Evolutionary conservation across 1,140 invertebrate genomes (phyloP).

Genomic region (Temnothorax nylanderi): DNA sequence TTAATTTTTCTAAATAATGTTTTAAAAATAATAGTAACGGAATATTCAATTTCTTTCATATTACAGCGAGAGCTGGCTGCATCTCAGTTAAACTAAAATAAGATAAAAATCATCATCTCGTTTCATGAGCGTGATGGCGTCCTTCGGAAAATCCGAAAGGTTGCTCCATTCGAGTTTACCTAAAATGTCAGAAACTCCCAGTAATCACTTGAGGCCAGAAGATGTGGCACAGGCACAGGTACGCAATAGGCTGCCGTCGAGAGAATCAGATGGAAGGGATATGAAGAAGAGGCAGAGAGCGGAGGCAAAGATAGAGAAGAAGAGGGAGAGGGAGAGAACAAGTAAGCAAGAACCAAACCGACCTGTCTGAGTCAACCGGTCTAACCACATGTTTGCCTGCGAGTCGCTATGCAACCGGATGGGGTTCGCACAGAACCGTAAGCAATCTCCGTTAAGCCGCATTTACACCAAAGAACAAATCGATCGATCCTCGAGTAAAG

Average conservation of each 20-base stretch:
- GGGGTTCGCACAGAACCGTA: slow-evolving; percentile 74
- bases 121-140: neutral
- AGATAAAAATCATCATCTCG: neutral
- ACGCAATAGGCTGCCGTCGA: slow-evolving; percentile 8
- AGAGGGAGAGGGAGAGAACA: slow-evolving; percentile 42
- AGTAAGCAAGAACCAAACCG: slow-evolving; percentile 66
- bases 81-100: neutral
- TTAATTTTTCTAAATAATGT: neutral
- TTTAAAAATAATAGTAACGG: neutral
- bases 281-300: slow-evolving; percentile 36
- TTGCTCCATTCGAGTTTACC: neutral
- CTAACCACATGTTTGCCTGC: slow-evolving; percentile 79
- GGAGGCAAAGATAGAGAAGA: neutral
- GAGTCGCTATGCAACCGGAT: slow-evolving; percentile 74
- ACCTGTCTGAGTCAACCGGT: slow-evolving; percentile 78
- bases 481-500: slow-evolving; percentile 62
- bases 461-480: slow-evolving; percentile 76
- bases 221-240: slow-evolving; percentile 29
- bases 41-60: neutral
- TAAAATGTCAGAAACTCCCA: slow-evolving; percentile 22
- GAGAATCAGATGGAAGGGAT: slow-evolving; percentile 25
- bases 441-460: slow-evolving; percentile 77
- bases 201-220: neutral
- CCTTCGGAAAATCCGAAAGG: neutral
- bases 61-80: neutral